Conservation (phyloP, 2,797 vertebrate genomes). For the Aythya fuligula region DNA sequence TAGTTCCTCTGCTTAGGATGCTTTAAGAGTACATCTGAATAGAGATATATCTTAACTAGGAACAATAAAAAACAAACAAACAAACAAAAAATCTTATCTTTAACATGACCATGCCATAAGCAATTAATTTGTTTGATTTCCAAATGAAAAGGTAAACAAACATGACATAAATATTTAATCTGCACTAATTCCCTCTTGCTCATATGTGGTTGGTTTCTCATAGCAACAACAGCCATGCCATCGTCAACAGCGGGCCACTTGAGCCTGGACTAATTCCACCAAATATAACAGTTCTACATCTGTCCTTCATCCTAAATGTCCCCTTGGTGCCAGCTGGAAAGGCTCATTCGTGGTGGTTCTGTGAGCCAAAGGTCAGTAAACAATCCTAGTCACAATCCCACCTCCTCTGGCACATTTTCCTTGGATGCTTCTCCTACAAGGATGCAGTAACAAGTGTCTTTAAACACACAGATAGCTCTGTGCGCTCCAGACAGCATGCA, state of each 20-base stretch:
- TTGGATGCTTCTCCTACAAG: not conserved
- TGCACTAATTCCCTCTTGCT: not conserved
- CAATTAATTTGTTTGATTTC: slow-evolving; percentile 21
- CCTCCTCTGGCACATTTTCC: not conserved
- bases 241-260: not conserved
- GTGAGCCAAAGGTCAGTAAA: not conserved
- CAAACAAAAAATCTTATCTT: not conserved
- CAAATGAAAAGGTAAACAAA: slow-evolving; percentile 30
- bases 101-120: not conserved
- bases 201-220: slow-evolving; percentile 10
- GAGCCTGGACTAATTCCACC: not conserved
- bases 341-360: not conserved
- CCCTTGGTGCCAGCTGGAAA: not conserved
- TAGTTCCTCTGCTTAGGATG: not conserved
- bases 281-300: not conserved
- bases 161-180: slow-evolving; percentile 23
- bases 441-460: not conserved
- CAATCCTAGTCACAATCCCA: not conserved
- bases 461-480: not conserved
- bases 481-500: not conserved
- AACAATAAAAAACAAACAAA: not conserved
- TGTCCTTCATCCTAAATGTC: not conserved
- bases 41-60: not conserved
- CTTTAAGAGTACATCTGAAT: not conserved
- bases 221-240: not conserved